These are phyloP conservation scores for Acronicta alni DNA, from an alignment of 2,888 invertebrate genomes.

Conservation along the genomic window DNA sequence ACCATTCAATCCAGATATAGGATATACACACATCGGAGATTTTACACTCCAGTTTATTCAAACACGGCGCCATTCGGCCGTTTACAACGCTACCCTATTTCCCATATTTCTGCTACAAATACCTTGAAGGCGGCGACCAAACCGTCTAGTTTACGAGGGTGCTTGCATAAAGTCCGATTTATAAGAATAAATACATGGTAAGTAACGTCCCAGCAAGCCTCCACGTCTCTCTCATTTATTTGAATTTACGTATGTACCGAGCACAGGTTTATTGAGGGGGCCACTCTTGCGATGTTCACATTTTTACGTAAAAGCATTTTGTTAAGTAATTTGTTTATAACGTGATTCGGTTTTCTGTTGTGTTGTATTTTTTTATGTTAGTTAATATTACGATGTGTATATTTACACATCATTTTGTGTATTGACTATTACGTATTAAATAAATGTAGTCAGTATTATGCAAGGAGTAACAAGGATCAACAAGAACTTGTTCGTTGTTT, in stretches of 20 bases:
- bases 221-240: constrained; percentile 60
- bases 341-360: constrained; percentile 15
- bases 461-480: no score
- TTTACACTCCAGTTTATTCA: constrained; percentile 41
- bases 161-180: constrained; percentile 73
- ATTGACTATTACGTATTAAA: no score
- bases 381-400: no score
- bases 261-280: constrained; percentile 50
- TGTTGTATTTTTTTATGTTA: no score
- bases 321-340: constrained; percentile 49
- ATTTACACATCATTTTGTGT: no score
- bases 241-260: constrained; percentile 62
- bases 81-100: constrained; percentile 52
- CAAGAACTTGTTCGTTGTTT: no score
- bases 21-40: constrained; percentile 10
- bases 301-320: constrained; percentile 45
- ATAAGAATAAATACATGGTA: constrained; percentile 75
- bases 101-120: constrained; percentile 60
- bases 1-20: constrained; percentile 27
- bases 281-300: constrained; percentile 32
- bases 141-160: constrained; percentile 71
- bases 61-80: constrained; percentile 32
- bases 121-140: constrained; percentile 60
- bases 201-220: constrained; percentile 61
- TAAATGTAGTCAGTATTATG: no score